Base-by-base conservation (phyloP, 2,888 invertebrate species). In the Drosophila paramelanica region DNA sequence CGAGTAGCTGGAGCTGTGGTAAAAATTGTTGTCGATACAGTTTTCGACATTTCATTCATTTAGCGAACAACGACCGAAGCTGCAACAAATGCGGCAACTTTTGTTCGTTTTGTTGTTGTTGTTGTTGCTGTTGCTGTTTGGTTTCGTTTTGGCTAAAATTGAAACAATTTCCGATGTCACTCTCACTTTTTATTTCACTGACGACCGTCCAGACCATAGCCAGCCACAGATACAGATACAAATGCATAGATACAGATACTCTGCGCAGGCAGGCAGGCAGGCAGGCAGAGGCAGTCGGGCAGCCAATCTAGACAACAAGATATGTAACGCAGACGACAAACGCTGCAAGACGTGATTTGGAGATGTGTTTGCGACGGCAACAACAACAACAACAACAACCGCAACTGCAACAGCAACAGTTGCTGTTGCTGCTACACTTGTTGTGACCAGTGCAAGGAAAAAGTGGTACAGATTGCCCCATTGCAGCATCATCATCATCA, bases 121-220 rank as follows among this genome's bases (percentile, higher is more conserved):
- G 66, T 10, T 73, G 62, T 59, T 73, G 82, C 65, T 83, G 23
- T 23, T 31, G 31, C 56, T 66, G 27, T 80, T 74, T 81, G 79
- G 65, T 77, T 84, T 83, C 86, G 83, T 88, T 88, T 88, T 77
- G 69, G 86, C 31, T 52, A 79, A 90, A 90, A 91, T 89, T 89
- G 91, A 90, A 91, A 91, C 91, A 91, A 91, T 91, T 91, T 91
- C 91, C 90, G 90, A 90, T 90, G 91, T 91, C 91, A 91, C 91
- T 91, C 91, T 91, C 91, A 91, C 91, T 91, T 91, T 91, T 90
- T 87, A 87, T 79, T 81, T 77, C 87, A 67, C 81, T 81, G 82
- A 79, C 74, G 73, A 66, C 72, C 75, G 59, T 64, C 70, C 77
- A 70, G 61, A 53, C 62, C 57, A 76, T 38, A 51, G 65, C 47